Conservation (phyloP, 2,113 vertebrate species). For the Merops nubicus region DNA sequence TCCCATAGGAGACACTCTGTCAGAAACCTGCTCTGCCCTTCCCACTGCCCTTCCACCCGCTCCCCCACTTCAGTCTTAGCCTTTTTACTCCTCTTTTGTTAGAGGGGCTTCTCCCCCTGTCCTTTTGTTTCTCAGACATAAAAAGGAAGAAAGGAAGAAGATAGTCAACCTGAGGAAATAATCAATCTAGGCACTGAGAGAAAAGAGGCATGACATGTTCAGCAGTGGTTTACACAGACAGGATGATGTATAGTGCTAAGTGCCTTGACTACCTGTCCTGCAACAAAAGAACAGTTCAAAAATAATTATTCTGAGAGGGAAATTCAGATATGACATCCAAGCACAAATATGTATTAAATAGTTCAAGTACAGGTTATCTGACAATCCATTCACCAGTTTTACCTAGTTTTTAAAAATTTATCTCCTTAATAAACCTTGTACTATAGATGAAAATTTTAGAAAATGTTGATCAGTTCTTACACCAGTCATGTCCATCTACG, state of each 20-base stretch:
- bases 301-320: background rate
- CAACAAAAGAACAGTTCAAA: background rate
- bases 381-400: background rate
- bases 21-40: background rate
- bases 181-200: background rate
- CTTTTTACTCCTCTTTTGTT: background rate
- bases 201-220: conserved; percentile 10
- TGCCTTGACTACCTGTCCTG: background rate
- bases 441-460: background rate
- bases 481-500: conserved; percentile 3
- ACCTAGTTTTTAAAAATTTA: background rate
- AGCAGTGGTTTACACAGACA: background rate
- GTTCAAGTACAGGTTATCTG: background rate
- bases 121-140: background rate
- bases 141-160: conserved; percentile 3
- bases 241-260: background rate
- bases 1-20: background rate
- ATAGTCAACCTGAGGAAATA: background rate
- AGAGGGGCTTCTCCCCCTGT: background rate
- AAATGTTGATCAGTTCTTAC: background rate
- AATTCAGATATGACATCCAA: background rate
- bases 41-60: background rate
- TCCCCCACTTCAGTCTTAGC: background rate
- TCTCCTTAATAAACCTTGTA: background rate
- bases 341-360: background rate